These are phyloP conservation scores for Drosophila bocqueti DNA, from an alignment of 1,140 invertebrate genomes.

Conservation along the genomic window DNA sequence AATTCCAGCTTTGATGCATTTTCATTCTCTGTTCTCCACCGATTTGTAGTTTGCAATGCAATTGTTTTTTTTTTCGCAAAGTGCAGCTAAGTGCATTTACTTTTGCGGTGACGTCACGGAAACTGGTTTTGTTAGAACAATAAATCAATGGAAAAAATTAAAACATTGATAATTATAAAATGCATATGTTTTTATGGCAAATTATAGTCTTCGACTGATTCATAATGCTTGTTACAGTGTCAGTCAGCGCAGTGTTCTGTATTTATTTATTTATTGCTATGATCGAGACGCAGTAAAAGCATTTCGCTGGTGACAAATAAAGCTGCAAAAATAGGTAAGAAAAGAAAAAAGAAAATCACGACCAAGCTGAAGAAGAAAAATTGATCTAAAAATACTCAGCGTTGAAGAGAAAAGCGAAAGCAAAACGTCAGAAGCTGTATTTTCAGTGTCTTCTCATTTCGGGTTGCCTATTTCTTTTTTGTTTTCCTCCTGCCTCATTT, in stretches of 20 bases:
- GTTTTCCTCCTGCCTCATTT: not conserved
- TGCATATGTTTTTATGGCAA: slow-evolving; percentile 40
- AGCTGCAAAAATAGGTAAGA: slow-evolving; percentile 18
- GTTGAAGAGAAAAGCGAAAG: slow-evolving; percentile 44
- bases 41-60: slow-evolving; percentile 8
- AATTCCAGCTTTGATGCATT: slow-evolving; percentile 56
- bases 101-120: slow-evolving; percentile 5
- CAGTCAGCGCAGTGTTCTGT: not conserved
- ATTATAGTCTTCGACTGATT: slow-evolving; percentile 27
- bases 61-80: slow-evolving; percentile 20
- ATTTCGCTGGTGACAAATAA: slow-evolving; percentile 21
- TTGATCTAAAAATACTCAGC: slow-evolving; percentile 49
- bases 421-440: slow-evolving; percentile 37
- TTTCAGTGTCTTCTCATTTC: slow-evolving; percentile 21
- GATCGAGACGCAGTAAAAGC: slow-evolving; percentile 40
- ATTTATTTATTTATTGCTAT: slow-evolving; percentile 23
- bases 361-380: slow-evolving; percentile 25
- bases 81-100: slow-evolving; percentile 28
- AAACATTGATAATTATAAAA: slow-evolving; percentile 14
- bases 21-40: not conserved
- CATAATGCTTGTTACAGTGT: not conserved
- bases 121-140: slow-evolving; percentile 39
- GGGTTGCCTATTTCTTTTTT: not conserved
- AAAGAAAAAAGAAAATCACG: slow-evolving; percentile 17
- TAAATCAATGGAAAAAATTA: slow-evolving; percentile 6